Conservation (phyloP, 2,113 vertebrate genomes). For the Boulengeromyrus knoepffleri region DNA sequence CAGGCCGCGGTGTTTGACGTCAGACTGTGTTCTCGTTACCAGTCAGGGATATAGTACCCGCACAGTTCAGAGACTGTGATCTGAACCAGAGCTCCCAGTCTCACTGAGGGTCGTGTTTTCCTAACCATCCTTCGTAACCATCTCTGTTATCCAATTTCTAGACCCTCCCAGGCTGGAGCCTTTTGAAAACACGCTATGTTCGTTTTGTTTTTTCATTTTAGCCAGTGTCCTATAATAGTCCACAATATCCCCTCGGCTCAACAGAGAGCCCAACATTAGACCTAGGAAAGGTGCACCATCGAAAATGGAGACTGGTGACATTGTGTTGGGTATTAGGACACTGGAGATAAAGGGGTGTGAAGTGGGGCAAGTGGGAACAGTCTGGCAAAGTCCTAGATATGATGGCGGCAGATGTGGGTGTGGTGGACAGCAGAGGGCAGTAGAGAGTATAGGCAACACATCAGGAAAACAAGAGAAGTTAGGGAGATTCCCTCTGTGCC, state of each 20-base stretch:
- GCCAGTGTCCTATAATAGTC: background rate
- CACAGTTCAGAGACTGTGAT: background rate
- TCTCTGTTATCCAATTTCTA: background rate
- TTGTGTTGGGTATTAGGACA: background rate
- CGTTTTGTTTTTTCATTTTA: background rate
- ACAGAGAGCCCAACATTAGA: background rate
- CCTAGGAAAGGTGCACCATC: background rate
- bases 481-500: background rate
- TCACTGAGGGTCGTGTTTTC: background rate
- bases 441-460: background rate
- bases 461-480: background rate
- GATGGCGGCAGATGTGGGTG: background rate
- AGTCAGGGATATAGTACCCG: background rate
- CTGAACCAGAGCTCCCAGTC: background rate
- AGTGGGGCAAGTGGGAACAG: background rate
- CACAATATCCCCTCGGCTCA: background rate
- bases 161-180: background rate
- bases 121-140: background rate
- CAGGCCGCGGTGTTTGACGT: background rate
- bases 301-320: background rate
- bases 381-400: background rate
- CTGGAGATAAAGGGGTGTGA: background rate
- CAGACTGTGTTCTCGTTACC: background rate
- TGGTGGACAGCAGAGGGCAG: background rate
- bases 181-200: background rate